Base-by-base conservation (phyloP, 2,888 invertebrate genomes). In the Cosmopolites sordidus region DNA sequence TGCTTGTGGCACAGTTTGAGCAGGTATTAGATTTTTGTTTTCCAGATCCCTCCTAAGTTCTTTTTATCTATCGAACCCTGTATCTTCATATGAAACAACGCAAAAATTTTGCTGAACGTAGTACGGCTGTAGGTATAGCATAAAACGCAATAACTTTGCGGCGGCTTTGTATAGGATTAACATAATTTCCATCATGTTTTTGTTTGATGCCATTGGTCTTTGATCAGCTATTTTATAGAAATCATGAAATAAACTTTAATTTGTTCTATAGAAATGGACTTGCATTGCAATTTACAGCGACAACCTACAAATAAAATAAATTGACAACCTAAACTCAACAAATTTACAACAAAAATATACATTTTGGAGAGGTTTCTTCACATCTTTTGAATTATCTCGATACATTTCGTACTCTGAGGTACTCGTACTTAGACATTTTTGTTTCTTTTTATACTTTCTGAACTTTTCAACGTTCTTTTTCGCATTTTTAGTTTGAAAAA, bases 11-110 rank as follows among this genome's bases (percentile, higher is more conserved):
- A n/a, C n/a, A n/a, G n/a, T n/a, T n/a, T n/a, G n/a, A n/a, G n/a
- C n/a, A n/a, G n/a, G n/a, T n/a, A n/a, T n/a, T n/a, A n/a, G n/a
- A n/a, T n/a, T n/a, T n/a, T n/a, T n/a, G n/a, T n/a, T n/a, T n/a
- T n/a, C n/a, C n/a, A n/a, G n/a, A n/a, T n/a, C n/a, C 14, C 30
- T 30, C 47, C 41, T 29, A 17, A 22, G 11, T 40, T 41, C 41
- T 51, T 51, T 48, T 47, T 16, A n/a, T 48, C 39, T 9, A 50
- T 17, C 16, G 47, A 46, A 33, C 2, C 38, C 45, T 50, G 37
- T 18, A 47, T 15, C 38, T 44, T n/a, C n/a, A n/a, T n/a, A n/a
- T n/a, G n/a, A n/a, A n/a, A n/a, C 16, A n/a, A n/a, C n/a, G n/a
- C n/a, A n/a, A n/a, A n/a, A n/a, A n/a, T n/a, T n/a, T n/a, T n/a